These are phyloP conservation scores for Toxotes chatareus DNA, from an alignment of 2,113 vertebrate genomes.

Conservation along the genomic window DNA sequence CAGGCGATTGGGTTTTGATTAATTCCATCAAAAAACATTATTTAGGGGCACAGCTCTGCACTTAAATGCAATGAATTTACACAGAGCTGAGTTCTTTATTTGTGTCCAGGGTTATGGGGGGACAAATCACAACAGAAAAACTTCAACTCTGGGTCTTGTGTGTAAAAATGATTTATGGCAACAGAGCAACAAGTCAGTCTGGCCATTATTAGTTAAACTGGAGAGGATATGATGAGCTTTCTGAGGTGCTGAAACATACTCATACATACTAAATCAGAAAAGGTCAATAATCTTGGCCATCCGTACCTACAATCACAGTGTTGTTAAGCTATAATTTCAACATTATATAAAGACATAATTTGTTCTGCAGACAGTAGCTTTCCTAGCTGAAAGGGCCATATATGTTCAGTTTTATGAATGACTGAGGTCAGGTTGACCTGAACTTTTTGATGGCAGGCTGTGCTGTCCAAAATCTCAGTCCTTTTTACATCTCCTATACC, in stretches of 20 bases:
- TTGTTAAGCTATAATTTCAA: neutral
- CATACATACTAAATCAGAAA: neutral
- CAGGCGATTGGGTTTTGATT: slow-evolving; percentile 13
- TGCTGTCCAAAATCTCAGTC: neutral
- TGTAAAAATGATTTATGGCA: neutral
- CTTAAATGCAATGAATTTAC: slow-evolving; percentile 37
- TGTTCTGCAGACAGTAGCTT: neutral
- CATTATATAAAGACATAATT: neutral
- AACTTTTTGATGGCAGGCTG: neutral
- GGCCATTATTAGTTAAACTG: neutral
- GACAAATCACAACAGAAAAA: neutral
- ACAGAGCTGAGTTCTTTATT: neutral
- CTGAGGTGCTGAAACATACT: neutral
- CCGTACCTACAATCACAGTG: neutral
- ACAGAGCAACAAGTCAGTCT: neutral
- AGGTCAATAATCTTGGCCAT: neutral
- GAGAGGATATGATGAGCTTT: neutral
- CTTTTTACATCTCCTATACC: neutral
- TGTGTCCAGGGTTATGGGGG: neutral
- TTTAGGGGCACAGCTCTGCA: neutral
- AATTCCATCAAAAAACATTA: slow-evolving; percentile 25
- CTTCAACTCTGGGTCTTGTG: neutral
- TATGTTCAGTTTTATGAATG: neutral
- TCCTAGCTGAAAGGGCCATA: neutral
- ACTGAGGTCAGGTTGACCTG: neutral